Percentiles rank a stretch among this genome's conserved stretches.
These are phyloP conservation scores for Drosophila nikananu DNA, from an alignment of 1,140 invertebrate species.

Conservation along the genomic window DNA sequence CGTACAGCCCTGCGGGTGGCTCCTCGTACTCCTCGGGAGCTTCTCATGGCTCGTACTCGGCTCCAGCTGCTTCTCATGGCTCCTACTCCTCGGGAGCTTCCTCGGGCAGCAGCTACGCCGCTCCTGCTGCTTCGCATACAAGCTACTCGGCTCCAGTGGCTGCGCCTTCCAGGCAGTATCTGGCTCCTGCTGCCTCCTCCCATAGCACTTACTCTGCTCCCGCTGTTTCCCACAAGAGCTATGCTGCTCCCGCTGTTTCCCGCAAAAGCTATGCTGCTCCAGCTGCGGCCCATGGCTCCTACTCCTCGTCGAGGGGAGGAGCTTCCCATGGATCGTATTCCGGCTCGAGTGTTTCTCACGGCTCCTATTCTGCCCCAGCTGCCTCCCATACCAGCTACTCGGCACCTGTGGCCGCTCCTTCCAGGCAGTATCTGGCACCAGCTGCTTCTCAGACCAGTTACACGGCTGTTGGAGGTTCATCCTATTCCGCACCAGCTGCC, in stretches of 20 bases:
- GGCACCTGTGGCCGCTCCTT: slow-evolving; percentile 41
- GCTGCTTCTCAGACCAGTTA: slow-evolving; percentile 12
- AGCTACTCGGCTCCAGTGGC: slow-evolving; percentile 38
- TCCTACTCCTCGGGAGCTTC: slow-evolving; percentile 12
- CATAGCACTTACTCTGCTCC: slow-evolving; percentile 38
- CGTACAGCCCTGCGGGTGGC: slow-evolving; percentile 22
- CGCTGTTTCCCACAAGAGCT: slow-evolving; percentile 15
- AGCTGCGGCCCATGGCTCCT: slow-evolving; percentile 19
- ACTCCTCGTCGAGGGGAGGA: slow-evolving; percentile 13
- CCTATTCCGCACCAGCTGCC: slow-evolving; percentile 22
- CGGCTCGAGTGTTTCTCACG: background rate
- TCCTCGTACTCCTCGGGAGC: slow-evolving; percentile 31
- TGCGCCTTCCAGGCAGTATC: slow-evolving; percentile 49
- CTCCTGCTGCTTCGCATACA: slow-evolving; percentile 18
- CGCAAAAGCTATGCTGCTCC: too few species aligned
- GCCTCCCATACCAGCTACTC: slow-evolving; percentile 33
- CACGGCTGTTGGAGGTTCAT: too few species aligned
- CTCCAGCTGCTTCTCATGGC: slow-evolving; percentile 5
- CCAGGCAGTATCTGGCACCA: slow-evolving; percentile 55
- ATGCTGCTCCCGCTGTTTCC: slow-evolving; percentile 39
- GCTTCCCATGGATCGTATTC: slow-evolving; percentile 16
- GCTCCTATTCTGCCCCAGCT: slow-evolving; percentile 23
- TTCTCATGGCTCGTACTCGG: slow-evolving; percentile 9
- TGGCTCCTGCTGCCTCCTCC: slow-evolving; percentile 35
- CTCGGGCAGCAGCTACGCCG: slow-evolving; percentile 7